A percentile compares a stretch with the other conserved stretches of the same genome.
phyloP scores from a whole-genome alignment of 2,797 vertebrate genomes.

The Rhincodon typus region DNA sequence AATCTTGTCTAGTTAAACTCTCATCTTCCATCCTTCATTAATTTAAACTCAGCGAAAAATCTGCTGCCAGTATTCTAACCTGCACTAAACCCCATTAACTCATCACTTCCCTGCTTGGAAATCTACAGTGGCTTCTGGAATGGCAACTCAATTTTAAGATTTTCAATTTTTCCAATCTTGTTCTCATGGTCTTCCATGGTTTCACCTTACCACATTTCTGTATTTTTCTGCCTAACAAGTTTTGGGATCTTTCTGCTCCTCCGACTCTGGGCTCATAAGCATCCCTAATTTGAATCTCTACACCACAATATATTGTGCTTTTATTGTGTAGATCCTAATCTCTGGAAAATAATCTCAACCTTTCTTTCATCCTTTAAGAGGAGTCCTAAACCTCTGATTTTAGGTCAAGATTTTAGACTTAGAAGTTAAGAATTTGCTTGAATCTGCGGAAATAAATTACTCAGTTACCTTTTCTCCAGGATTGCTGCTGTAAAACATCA shows the following conservation, averaged over 20 bases:
- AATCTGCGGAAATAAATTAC: not conserved
- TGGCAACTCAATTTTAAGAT: too few relatives aligned
- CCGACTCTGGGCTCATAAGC: not conserved
- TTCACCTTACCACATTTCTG: not conserved
- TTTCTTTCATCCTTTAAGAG: not conserved
- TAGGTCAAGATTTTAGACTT: not conserved
- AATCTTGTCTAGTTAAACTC: too few relatives aligned
- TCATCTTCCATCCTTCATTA: too few relatives aligned
- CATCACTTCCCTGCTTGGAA: too few relatives aligned
- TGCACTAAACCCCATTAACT: too few relatives aligned
- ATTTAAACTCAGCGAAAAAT: too few relatives aligned
- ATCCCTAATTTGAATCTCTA: not conserved
- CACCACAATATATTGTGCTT: not conserved
- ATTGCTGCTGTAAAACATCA: conserved; percentile 75
- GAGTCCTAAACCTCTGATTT: not conserved
- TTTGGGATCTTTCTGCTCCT: not conserved
- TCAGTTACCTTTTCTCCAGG: conserved; percentile 67
- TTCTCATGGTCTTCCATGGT: not conserved
- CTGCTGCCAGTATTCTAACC: too few relatives aligned
- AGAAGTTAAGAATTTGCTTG: not conserved
- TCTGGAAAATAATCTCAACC: not conserved
- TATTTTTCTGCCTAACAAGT: not conserved
- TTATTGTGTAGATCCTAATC: not conserved
- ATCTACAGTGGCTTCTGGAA: too few relatives aligned
- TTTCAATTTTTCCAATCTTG: too few relatives aligned